Conservation (phyloP, 2,888 invertebrate species). For the Archaeoteleia sp. region DNA sequence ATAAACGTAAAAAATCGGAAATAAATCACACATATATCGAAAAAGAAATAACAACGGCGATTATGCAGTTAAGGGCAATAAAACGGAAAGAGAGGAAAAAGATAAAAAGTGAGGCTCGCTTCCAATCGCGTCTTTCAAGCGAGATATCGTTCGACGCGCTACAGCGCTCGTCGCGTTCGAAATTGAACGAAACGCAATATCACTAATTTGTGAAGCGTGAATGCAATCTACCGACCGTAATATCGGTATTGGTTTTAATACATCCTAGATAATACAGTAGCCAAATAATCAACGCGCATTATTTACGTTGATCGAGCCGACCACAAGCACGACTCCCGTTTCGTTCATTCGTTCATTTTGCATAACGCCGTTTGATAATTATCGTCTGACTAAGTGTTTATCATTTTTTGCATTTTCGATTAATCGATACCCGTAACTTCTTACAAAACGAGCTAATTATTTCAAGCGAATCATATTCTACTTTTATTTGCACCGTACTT, state of each 20-base stretch:
- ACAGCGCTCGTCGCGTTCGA: slow-evolving; percentile 34
- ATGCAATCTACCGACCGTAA: slow-evolving; percentile 51
- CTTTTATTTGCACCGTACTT: too few species aligned
- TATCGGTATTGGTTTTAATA: slow-evolving; percentile 46
- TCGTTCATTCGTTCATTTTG: slow-evolving; percentile 22
- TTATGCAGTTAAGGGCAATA: slow-evolving; percentile 36
- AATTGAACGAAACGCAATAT: slow-evolving; percentile 50
- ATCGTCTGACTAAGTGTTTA: too few species aligned
- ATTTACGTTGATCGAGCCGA: slow-evolving; percentile 40
- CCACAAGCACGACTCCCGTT: slow-evolving; percentile 9
- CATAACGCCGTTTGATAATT: slow-evolving; percentile 29
- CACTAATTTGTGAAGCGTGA: slow-evolving; percentile 53
- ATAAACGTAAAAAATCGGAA: slow-evolving; percentile 24
- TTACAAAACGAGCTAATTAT: too few species aligned
- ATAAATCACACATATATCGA: too few species aligned
- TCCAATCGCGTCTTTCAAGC: slow-evolving; percentile 45
- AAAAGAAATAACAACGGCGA: slow-evolving; percentile 18
- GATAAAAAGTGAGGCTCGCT: slow-evolving; percentile 18
- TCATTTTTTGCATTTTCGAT: slow-evolving; percentile 1
- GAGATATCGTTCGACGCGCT: slow-evolving; percentile 37
- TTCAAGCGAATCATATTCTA: too few species aligned
- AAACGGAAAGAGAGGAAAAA: slow-evolving; percentile 19
- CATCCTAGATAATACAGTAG: slow-evolving; percentile 44
- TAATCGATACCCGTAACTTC: background rate
- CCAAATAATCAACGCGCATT: slow-evolving; percentile 46